These are phyloP conservation scores for Carabus problematicus DNA, from an alignment of 2,888 invertebrate genomes.

Conservation along the genomic window DNA sequence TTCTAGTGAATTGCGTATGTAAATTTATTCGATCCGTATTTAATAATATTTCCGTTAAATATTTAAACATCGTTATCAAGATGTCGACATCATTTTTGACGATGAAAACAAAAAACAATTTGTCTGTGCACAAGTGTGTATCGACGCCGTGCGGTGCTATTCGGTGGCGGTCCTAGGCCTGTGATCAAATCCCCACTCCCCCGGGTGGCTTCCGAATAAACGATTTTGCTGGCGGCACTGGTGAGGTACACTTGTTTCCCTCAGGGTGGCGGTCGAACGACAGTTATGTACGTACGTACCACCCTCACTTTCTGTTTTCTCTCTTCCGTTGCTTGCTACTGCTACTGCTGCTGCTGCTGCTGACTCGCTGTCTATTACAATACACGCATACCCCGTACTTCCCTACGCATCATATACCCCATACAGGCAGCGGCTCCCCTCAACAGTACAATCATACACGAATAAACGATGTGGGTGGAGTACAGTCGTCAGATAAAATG, in stretches of 20 bases:
- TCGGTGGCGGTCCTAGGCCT: neutral
- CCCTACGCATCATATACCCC: too few species aligned
- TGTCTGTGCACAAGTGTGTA: neutral
- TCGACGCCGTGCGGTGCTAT: neutral
- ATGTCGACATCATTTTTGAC: neutral
- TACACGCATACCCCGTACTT: too few species aligned
- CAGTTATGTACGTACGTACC: too few species aligned
- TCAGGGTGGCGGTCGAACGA: neutral
- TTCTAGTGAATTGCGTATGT: too few species aligned
- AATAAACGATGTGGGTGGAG: too few species aligned
- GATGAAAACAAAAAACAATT: neutral
- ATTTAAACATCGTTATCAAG: neutral
- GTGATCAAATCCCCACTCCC: slow-evolving; percentile 10
- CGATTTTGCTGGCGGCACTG: neutral
- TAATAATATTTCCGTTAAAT: neutral
- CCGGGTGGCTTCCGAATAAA: slow-evolving; percentile 1
- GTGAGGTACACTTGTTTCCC: neutral
- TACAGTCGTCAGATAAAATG: too few species aligned
- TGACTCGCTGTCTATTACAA: too few species aligned
- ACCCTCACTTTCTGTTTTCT: too few species aligned
- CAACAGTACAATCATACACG: too few species aligned
- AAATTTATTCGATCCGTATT: neutral
- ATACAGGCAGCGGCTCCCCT: too few species aligned
- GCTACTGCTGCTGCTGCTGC: too few species aligned
- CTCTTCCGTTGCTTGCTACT: too few species aligned